Base-by-base conservation (phyloP, 2,888 invertebrate species). In the Agrotis puta region DNA sequence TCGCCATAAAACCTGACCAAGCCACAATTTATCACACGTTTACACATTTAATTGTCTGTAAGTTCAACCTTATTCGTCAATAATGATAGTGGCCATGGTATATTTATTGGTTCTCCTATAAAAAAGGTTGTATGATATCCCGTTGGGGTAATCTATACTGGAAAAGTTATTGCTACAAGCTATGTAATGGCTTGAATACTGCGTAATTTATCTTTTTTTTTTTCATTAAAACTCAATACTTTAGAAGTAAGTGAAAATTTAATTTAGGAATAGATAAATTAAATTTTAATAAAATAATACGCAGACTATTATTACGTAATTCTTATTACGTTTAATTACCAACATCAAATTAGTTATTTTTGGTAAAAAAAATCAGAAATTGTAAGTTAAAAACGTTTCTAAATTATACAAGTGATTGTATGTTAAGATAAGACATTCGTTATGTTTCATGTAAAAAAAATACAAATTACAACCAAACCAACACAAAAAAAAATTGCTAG, bases 21-120 rank as follows among this genome's bases (percentile, higher is more conserved):
- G 57, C 57, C 62, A 74, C 78, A 57, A 85, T 85, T 85, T 84
- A 85, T 85, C 85, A 85, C 83, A 64, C 75, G 77, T 85, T 85
- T 79, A 84, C 84, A 83, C 77, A 78, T 85, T 84, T 85, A 85
- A 84, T 85, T 84, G 84, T 81, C 66, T 84, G 78, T 83, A 79
- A 80, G 79, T 78, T 84, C 84, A 81, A 81, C 74, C 79, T 85
- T 85, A 83, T 85, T 85, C 81, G 84, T 83, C 84, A 79, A 64
- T 82, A 83, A 74, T 74, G 85, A 84, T 84, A 84, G 73, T 59
- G 74, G 67, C 59, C 22, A 45, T 13, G 57, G 68, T 70, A 74
- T 81, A 84, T 84, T 84, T 84, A 84, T 84, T 79, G 71, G 71
- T 43, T 54, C 54, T 70, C 33, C 51, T 81, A 71, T 76, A 82